phyloP scores from a whole-genome alignment of 2,888 invertebrate species.

The Caenorhabditis wallacei region DNA sequence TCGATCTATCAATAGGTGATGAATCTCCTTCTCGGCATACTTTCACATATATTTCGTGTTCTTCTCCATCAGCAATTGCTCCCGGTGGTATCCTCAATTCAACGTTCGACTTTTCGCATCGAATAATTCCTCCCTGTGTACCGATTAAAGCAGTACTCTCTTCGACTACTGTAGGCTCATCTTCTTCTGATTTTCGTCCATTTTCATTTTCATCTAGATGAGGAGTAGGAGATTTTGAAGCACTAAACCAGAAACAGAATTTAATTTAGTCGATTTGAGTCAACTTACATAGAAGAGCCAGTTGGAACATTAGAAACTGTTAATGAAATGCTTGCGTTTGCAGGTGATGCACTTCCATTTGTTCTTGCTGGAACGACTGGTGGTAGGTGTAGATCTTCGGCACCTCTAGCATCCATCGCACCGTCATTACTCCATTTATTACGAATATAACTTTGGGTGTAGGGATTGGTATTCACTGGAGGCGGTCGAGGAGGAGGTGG shows the following conservation, averaged over 20 bases:
- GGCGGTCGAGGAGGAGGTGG: slow-evolving; percentile 44
- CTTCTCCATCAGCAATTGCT: slow-evolving; percentile 90
- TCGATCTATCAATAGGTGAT: slow-evolving; percentile 93
- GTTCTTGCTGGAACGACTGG: slow-evolving; percentile 36
- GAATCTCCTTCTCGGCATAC: slow-evolving; percentile 83
- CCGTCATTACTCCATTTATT: slow-evolving; percentile 54
- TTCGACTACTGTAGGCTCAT: slow-evolving; percentile 74
- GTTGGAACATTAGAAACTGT: slow-evolving; percentile 53
- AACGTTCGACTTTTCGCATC: slow-evolving; percentile 93
- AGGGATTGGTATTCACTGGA: slow-evolving; percentile 28
- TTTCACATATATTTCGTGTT: slow-evolving; percentile 95
- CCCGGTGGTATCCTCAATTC: slow-evolving; percentile 92
- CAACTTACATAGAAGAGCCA: slow-evolving; percentile 29
- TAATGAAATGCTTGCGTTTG: slow-evolving; percentile 61
- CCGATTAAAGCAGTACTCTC: slow-evolving; percentile 68
- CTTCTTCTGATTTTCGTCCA: slow-evolving; percentile 42
- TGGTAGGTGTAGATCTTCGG: slow-evolving; percentile 12
- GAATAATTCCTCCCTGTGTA: slow-evolving; percentile 88
- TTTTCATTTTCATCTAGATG: slow-evolving; percentile 61
- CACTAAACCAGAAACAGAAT: slow-evolving; percentile 12
- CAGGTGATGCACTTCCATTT: slow-evolving; percentile 67
- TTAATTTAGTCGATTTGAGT: not conserved
- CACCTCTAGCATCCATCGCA: slow-evolving; percentile 42
- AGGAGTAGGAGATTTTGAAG: slow-evolving; percentile 59
- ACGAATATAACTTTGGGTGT: slow-evolving; percentile 40